Evolutionary conservation across 2,113 vertebrate species (phyloP), one percentile per base, ranked within the genome.

Genomic region (Struthio camelus): DNA sequence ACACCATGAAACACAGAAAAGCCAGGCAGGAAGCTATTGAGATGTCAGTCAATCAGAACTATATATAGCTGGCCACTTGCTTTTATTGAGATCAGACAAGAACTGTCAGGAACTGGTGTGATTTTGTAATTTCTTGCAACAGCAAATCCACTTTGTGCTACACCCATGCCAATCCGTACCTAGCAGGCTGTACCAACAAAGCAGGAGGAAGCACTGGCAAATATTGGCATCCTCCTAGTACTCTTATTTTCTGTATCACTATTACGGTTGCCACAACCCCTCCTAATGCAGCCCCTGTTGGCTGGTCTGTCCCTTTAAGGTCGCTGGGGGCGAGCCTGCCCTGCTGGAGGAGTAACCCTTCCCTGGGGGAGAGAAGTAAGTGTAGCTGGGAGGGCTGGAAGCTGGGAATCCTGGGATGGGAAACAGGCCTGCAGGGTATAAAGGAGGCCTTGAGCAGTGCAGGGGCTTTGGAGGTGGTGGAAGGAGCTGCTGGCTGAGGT

Each of bases 21-120:
- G 92, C 46, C 90, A 48, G 53, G 67, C 95, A 94, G 95, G 93
- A 91, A 96, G 84, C 81, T 59, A 58, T 70, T 22, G 65, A 95
- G 86, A 59, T 92, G 80, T 67, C 85, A 86, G 30, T 92, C 83
- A 32, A 53, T 76, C 81, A 67, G 5, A 18, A 89, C 95, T 92
- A 85, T 81, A 79, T 81, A 54, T 92, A 91, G 70, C 69, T 2
- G n/a, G 61, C 59, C 73, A 79, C 80, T 92, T 8, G 0, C 32
- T 78, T 71, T 46, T 18, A 4, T 40, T 82, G n/a, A 65, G 48
- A 86, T 83, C 50, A 93, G 44, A 77, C 79, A 38, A 66, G 46
- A 89, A 32, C 53, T 8, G 5, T 10, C 76, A 86, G 83, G 85
- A 94, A 58, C 48, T 53, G 71, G 62, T 44, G 87, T 82, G 92